Conservation (phyloP, 2,888 invertebrate genomes). For the Dioctria rufipes region DNA sequence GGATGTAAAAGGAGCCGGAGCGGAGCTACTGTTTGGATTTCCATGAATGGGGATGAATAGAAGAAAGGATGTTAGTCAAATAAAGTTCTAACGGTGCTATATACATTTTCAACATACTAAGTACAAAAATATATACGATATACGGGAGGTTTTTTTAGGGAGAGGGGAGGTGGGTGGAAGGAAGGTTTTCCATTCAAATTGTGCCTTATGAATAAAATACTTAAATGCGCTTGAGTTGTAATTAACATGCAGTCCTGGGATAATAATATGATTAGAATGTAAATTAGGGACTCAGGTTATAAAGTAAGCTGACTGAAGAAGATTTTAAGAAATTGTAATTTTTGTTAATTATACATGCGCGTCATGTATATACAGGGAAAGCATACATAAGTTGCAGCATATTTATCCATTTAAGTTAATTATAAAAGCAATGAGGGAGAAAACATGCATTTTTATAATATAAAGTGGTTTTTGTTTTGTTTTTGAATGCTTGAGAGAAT, state of each 20-base stretch:
- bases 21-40: conserved; percentile 1
- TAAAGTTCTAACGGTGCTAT: background rate
- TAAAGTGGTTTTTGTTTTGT: too few relatives aligned
- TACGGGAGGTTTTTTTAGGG: too few relatives aligned
- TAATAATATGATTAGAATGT: conserved; percentile 34
- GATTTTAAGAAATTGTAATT: conserved; percentile 28
- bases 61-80: conserved; percentile 29
- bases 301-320: background rate
- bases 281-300: conserved; percentile 32
- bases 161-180: background rate
- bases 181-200: conserved; percentile 2
- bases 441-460: too few relatives aligned
- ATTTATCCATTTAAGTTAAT: too few relatives aligned
- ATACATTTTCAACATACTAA: too few relatives aligned
- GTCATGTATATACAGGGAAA: too few relatives aligned
- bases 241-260: conserved; percentile 34
- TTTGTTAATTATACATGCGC: background rate
- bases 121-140: too few relatives aligned
- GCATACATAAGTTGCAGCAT: too few relatives aligned
- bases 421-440: too few relatives aligned
- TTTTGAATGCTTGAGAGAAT: too few relatives aligned
- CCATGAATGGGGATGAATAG: conserved; percentile 29
- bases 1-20: background rate
- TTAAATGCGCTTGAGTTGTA: conserved; percentile 30
- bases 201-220: conserved; percentile 10